Conservation (phyloP, 2,888 invertebrate species). For the Drosophila phalerata region DNA sequence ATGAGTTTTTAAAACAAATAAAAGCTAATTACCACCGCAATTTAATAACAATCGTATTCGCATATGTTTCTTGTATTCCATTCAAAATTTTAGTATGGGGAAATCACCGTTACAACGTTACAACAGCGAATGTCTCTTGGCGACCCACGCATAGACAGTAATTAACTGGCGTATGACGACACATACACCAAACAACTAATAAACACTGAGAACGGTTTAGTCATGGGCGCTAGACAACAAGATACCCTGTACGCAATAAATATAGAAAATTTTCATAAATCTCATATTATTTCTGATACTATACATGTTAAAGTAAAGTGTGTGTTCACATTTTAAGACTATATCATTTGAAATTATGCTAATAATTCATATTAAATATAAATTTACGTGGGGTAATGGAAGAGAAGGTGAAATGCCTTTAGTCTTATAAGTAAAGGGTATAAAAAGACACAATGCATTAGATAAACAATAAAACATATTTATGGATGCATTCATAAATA, state of each 20-base stretch:
- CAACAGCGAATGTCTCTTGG: conserved; percentile 32
- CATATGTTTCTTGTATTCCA: conserved; percentile 35
- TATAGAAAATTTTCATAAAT: too few species aligned
- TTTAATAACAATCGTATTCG: conserved; percentile 49
- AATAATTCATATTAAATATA: not conserved
- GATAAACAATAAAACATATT: conserved; percentile 35
- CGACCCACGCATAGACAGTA: conserved; percentile 68
- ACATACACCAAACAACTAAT: conserved; percentile 14
- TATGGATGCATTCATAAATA: not conserved
- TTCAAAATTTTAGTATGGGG: conserved; percentile 51
- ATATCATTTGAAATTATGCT: not conserved
- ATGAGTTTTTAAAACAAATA: conserved; percentile 2
- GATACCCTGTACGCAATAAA: not conserved
- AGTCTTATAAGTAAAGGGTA: not conserved
- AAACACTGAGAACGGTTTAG: not conserved
- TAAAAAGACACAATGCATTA: conserved; percentile 29
- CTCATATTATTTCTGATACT: too few species aligned
- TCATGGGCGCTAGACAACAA: not conserved
- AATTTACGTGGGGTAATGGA: not conserved
- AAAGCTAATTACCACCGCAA: conserved; percentile 11
- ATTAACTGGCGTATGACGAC: conserved; percentile 60
- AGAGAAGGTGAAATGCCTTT: too few species aligned
- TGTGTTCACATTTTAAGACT: not conserved
- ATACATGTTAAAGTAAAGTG: not conserved
- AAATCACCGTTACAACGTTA: conserved; percentile 60